Evolutionary conservation across 2,888 invertebrate species (phyloP).

Genomic region (Andrena minutula): DNA sequence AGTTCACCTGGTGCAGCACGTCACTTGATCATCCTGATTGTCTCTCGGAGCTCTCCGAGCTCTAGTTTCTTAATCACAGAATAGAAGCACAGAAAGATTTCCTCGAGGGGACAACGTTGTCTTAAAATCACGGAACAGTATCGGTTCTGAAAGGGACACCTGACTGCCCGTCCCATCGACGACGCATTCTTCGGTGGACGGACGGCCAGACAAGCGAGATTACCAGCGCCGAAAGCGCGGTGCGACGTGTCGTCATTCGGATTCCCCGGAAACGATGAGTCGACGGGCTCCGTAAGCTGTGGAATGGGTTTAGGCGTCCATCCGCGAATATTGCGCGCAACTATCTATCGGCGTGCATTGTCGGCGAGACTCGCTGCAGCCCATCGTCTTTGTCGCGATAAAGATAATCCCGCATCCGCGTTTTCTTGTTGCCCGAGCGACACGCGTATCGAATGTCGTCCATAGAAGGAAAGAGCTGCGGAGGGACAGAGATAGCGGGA

Average conservation of each 20-base stretch:
- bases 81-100: too few species aligned
- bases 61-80: too few species aligned
- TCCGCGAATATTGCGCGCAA: slow-evolving; percentile 37
- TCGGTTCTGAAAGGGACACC: background rate
- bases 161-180: background rate
- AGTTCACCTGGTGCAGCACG: too few species aligned
- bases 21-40: too few species aligned
- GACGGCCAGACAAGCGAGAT: background rate
- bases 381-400: slow-evolving; percentile 34
- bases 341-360: slow-evolving; percentile 40
- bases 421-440: slow-evolving; percentile 14
- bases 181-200: background rate
- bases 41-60: too few species aligned
- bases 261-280: slow-evolving; percentile 64
- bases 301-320: slow-evolving; percentile 45
- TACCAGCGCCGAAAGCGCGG: slow-evolving; percentile 59
- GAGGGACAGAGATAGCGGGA: slow-evolving; percentile 9
- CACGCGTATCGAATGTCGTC: background rate
- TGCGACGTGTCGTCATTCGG: slow-evolving; percentile 28
- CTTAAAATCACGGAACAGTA: background rate
- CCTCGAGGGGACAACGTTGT: too few species aligned
- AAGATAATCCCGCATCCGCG: slow-evolving; percentile 41
- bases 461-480: background rate
- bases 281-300: slow-evolving; percentile 53
- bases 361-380: slow-evolving; percentile 8